Evolutionary conservation across 1,140 invertebrate species (phyloP), one percentile per base, ranked within the genome.

Genomic region (Lepidotrigona ventralis): DNA sequence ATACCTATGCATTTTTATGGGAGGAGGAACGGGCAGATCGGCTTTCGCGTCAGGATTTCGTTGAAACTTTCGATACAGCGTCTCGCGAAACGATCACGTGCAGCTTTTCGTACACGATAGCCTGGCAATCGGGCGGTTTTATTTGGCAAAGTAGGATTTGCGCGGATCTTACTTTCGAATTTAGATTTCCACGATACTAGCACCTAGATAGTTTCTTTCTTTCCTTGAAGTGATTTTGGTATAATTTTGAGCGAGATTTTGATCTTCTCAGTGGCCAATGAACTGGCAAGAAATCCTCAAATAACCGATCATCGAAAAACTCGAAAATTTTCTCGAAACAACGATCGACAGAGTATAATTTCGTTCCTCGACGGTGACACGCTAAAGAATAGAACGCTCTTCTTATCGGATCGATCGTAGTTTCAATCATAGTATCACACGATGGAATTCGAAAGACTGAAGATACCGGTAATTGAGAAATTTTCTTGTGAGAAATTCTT

Each of bases 1-100:
- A 46, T 69, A 60, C 51, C 23, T 78, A 51, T 82, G 79, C 72
- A 69, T 82, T 73, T 70, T 63, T 78, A 83, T 78, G 70, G 60
- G 26, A 8, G 6, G 39, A 46, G 21, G 23, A 66, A 72, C 23
- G 76, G 58, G 76, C 79, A 29, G 63, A 77, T 86, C 77, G 64
- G 53, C 64, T 82, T 82, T 56, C 73, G 14, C 26, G 26, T 15
- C 53, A 26, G 9, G 53, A 53, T 66, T 66, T 29, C 60, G 60
- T 15, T 19, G 54, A 70, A 78, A 54, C 29, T 26, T 17, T 53
- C 60, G 54, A 23, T 56, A 17, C 54, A n/a, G 54, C 26, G 33
- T 51, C 6, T 2, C 19, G 21, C 15, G 51, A 53, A 69, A 39
- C 29, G 77, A 64, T 66, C 21, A 17, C 17, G 33, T 15, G 46